Percentiles rank a stretch among this genome's conserved stretches.
These are phyloP conservation scores for Grammomys surdaster DNA, from an alignment of 2,113 vertebrate species.

Conservation along the genomic window DNA sequence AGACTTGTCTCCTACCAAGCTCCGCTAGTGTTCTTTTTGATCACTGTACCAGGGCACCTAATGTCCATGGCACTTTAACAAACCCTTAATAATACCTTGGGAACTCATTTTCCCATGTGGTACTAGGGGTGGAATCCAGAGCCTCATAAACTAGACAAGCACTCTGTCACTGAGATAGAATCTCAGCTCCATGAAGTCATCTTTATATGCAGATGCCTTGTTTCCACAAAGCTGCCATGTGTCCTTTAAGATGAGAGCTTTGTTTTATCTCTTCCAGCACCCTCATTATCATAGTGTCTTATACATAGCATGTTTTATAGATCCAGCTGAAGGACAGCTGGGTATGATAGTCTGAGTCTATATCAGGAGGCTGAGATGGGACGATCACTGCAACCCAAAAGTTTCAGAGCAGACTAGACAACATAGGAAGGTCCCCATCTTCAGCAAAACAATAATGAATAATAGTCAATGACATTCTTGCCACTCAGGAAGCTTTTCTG, in stretches of 20 bases:
- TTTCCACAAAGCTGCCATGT: background rate
- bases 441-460: background rate
- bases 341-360: too few relatives aligned
- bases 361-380: background rate
- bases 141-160: background rate
- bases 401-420: background rate
- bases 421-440: background rate
- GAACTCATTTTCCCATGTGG: background rate
- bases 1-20: background rate
- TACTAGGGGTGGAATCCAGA: background rate
- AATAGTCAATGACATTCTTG: constrained; percentile 9
- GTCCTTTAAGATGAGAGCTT: constrained; percentile 39
- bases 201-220: background rate
- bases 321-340: background rate
- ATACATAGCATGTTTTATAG: background rate
- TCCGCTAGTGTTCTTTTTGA: background rate
- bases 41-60: background rate
- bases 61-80: background rate
- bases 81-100: background rate
- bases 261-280: background rate
- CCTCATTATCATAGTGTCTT: constrained; percentile 26
- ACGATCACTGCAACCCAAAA: background rate
- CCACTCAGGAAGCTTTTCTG: background rate
- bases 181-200: background rate
- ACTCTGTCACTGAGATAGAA: background rate